These are phyloP conservation scores for Ophioninae sp. DNA, from an alignment of 2,888 invertebrate species.

Conservation along the genomic window DNA sequence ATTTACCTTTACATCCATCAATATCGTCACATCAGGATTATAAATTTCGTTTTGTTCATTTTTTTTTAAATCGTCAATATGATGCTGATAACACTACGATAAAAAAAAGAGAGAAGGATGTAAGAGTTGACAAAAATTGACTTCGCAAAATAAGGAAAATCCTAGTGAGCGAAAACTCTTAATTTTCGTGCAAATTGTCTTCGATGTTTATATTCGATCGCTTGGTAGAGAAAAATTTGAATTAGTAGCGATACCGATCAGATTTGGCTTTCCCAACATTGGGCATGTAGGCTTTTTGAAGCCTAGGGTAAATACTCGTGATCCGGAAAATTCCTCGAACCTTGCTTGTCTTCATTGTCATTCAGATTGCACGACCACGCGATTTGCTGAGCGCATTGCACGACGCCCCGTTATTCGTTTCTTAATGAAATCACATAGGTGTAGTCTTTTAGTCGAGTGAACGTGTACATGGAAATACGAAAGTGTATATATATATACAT, in stretches of 20 bases:
- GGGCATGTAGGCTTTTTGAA: slow-evolving; percentile 3
- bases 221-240: neutral
- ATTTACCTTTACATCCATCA: no score
- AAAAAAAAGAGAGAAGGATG: no score
- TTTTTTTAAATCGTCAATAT: no score
- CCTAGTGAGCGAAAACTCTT: no score
- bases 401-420: slow-evolving; percentile 3
- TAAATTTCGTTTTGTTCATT: no score
- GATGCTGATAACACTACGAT: no score
- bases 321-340: slow-evolving; percentile 49
- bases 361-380: slow-evolving; percentile 25
- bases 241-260: neutral
- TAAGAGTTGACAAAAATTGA: no score
- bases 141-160: no score
- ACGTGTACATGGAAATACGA: neutral
- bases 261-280: neutral
- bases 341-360: slow-evolving; percentile 55
- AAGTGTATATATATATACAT: neutral
- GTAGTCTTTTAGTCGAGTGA: neutral
- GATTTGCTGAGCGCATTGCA: slow-evolving; percentile 25
- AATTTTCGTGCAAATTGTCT: neutral
- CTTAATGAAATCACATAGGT: neutral
- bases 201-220: neutral
- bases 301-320: neutral
- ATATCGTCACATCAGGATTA: no score